Evolutionary conservation across 37 sponge, comb jelly and placozoan genomes (phyloP).

Genomic region (Halichondria panicea): DNA sequence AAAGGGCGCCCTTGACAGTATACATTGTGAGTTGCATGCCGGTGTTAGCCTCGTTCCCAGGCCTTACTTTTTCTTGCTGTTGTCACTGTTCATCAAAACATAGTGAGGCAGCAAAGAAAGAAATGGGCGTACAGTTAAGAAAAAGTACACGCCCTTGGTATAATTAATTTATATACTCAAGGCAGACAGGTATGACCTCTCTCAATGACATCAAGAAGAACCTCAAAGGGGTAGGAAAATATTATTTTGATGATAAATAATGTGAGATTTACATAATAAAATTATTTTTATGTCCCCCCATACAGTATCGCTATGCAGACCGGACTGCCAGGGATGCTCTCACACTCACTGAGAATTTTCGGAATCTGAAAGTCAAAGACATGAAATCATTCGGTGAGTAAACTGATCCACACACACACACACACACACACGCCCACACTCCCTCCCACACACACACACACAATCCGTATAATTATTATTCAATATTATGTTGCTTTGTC

Average conservation of each 20-base stretch:
- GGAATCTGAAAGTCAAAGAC: conserved; percentile 34
- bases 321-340: conserved; percentile 49
- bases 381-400: conserved; percentile 29
- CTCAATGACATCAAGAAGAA: conserved; percentile 29
- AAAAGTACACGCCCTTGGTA: no score
- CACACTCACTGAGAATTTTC: conserved; percentile 31
- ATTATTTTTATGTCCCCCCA: not conserved
- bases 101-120: no score
- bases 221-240: conserved; percentile 28
- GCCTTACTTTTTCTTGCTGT: no score
- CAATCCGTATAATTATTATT: not conserved
- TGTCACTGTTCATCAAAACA: no score
- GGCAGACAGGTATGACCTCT: no score
- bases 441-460: not conserved
- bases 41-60: no score
- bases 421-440: not conserved
- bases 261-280: not conserved
- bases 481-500: no score
- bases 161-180: no score
- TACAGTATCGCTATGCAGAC: conserved; percentile 46
- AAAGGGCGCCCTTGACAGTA: no score
- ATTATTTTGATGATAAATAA: conserved; percentile 1
- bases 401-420: not conserved
- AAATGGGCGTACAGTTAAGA: no score
- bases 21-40: no score